Conservation (phyloP, 2,797 vertebrate species). For the Huso huso region DNA sequence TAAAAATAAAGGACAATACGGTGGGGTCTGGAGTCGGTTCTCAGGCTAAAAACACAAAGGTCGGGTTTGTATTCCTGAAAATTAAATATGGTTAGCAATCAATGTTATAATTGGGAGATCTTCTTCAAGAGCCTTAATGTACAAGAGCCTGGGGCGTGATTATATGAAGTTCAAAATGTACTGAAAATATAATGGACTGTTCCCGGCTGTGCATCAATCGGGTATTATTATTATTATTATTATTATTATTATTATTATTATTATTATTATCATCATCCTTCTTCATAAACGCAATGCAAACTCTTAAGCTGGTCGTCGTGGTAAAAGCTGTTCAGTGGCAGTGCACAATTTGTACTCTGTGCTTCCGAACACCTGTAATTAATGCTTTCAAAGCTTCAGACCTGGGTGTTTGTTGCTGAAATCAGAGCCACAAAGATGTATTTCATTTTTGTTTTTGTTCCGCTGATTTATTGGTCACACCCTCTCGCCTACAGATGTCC, state of each 20-base stretch:
- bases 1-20: too few relatives aligned
- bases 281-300: too few relatives aligned
- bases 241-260: too few relatives aligned
- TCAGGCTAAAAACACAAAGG: too few relatives aligned
- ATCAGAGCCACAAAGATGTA: conserved; percentile 39
- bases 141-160: too few relatives aligned
- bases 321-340: not conserved
- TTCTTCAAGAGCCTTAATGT: too few relatives aligned
- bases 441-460: conserved; percentile 28
- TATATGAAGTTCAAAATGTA: not conserved
- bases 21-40: too few relatives aligned
- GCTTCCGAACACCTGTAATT: conserved; percentile 43
- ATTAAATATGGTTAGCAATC: too few relatives aligned
- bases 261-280: too few relatives aligned
- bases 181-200: not conserved
- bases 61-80: too few relatives aligned
- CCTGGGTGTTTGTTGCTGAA: conserved; percentile 25
- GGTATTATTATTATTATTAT: too few relatives aligned
- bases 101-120: too few relatives aligned
- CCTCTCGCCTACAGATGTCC: conserved; percentile 23
- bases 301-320: not conserved
- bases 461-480: conserved; percentile 27
- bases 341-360: conserved; percentile 18
- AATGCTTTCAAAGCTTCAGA: conserved; percentile 25
- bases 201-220: not conserved